Evolutionary conservation across 2,888 invertebrate genomes (phyloP), one percentile per base, ranked within the genome.

Genomic region (Atherix ibis): DNA sequence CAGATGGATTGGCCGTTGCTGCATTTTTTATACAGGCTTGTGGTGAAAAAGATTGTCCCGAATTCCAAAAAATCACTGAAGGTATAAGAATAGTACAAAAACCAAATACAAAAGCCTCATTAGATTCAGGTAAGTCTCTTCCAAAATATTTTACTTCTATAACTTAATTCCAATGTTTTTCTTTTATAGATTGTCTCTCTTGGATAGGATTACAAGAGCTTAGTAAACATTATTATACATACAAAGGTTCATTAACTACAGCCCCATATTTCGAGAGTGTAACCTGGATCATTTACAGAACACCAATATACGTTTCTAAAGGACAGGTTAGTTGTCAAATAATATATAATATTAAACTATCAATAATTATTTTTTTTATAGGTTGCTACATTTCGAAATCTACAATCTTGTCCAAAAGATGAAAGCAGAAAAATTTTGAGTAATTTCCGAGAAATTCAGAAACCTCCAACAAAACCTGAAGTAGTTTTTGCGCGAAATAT

Each of bases 251-350:
- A 1, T 52, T 78, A 40, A 78, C 78, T 3, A 78, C 78, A 4
- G 73, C 76, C 33, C 77, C 77, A 0, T 78, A 73, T 49, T 71
- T 71, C 28, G 77, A 78, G 48, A 75, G 75, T 46, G 78, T 78
- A 30, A 76, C 76, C 4, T 78, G 78, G 78, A 77, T 78, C 40
- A 70, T 78, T 37, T 76, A 76, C 46, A 69, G 75, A 36, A 73
- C 70, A 31, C 76, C 77, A 4, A 70, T 77, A 36, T 68, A 71
- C 44, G 71, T 78, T 40, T 76, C 76, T 12, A 58, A 65, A 40
- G 68, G 71, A 50, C 77, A 77, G 67, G 76, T 76, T 51, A 38
- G 45, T 41, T 10, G 5, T 5, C 19, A 22, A 22, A 13, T 8
- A 31, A 31, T 26, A 26, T 13, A 13, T 9, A 24, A 24, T n/a